Percentiles rank a stretch among this genome's conserved stretches.
phyloP scores from a whole-genome alignment of 2,888 invertebrate species.

The Macropis europaea region DNA sequence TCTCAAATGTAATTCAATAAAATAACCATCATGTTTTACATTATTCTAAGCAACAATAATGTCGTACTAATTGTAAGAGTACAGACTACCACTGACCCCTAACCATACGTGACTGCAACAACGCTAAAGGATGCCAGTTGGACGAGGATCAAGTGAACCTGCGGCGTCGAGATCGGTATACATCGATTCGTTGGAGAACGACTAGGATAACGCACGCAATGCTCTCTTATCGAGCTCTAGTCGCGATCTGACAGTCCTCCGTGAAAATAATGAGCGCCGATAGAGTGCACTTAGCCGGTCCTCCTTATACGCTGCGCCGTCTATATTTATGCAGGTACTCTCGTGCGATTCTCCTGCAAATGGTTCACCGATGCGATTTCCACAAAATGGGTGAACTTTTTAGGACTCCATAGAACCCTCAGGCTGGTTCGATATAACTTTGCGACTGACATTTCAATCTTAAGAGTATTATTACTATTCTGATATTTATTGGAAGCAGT shows the following conservation, averaged over 20 bases:
- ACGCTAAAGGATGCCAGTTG: slow-evolving; percentile 2
- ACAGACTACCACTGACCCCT: no score
- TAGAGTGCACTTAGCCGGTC: slow-evolving; percentile 47
- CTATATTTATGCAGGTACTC: slow-evolving; percentile 34
- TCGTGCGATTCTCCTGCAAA: slow-evolving; percentile 19
- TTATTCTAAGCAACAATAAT: no score
- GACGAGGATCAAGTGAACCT: slow-evolving; percentile 58
- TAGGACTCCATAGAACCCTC: no score
- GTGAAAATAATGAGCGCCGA: slow-evolving; percentile 50
- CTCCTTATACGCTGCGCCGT: slow-evolving; percentile 33
- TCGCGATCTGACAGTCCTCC: slow-evolving; percentile 37
- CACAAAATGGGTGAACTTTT: slow-evolving; percentile 16
- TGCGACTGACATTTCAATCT: no score
- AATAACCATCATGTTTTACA: no score
- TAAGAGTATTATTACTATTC: no score
- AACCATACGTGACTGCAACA: slow-evolving; percentile 20
- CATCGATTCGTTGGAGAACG: slow-evolving; percentile 19
- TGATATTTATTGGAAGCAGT: no score
- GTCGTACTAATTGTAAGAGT: no score
- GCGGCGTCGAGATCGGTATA: slow-evolving; percentile 61
- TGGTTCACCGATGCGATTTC: slow-evolving; percentile 19
- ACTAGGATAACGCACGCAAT: slow-evolving; percentile 56
- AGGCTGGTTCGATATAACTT: no score
- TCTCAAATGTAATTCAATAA: no score
- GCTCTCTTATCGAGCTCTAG: slow-evolving; percentile 61